These are phyloP conservation scores for Belgica antarctica DNA, from an alignment of 2,888 invertebrate genomes.

Conservation along the genomic window DNA sequence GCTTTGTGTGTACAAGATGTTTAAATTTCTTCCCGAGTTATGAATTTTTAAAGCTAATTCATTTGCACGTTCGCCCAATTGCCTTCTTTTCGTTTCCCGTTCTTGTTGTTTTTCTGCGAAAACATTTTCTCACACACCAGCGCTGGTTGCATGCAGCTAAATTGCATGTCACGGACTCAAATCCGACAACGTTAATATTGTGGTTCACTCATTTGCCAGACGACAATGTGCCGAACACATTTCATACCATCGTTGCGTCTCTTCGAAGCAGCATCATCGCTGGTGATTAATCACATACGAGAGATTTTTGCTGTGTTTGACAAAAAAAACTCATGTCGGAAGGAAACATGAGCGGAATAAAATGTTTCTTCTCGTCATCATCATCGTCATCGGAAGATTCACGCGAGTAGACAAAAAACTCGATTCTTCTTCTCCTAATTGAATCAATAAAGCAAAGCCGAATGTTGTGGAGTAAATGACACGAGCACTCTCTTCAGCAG, in stretches of 20 bases:
- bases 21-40: background rate
- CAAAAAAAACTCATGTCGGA: background rate
- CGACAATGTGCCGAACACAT: slow-evolving; percentile 5
- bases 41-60: background rate
- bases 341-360: slow-evolving; percentile 16
- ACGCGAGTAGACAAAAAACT: background rate
- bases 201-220: slow-evolving; percentile 12
- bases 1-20: background rate
- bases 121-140: background rate
- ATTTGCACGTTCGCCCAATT: background rate
- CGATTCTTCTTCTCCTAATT: background rate
- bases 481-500: background rate
- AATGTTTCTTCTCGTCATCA: background rate
- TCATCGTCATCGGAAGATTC: background rate
- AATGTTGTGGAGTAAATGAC: background rate
- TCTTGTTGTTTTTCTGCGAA: background rate
- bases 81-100: background rate
- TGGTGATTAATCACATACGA: slow-evolving; percentile 10
- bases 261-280: background rate
- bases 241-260: background rate
- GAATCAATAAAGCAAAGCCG: background rate
- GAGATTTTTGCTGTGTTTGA: background rate
- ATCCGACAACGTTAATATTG: slow-evolving; percentile 3
- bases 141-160: slow-evolving; percentile 18
- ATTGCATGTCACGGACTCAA: slow-evolving; percentile 33